Evolutionary conservation across 2,113 vertebrate genomes (phyloP).

Genomic region (Oreochromis spilurus): DNA sequence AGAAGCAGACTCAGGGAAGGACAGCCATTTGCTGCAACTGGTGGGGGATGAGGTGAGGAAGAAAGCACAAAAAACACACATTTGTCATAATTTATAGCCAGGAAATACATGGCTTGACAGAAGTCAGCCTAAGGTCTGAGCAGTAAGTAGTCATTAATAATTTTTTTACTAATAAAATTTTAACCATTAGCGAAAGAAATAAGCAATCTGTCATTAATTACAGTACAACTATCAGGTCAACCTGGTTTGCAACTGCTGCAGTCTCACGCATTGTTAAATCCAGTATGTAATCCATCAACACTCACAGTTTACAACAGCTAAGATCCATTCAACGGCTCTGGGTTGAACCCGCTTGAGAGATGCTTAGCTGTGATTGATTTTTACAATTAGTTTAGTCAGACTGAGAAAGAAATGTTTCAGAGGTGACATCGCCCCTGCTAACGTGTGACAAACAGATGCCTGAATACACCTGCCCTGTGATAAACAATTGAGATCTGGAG

Average conservation of each 20-base stretch:
- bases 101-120: too few species aligned
- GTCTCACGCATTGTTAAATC: background rate
- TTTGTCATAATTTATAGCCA: background rate
- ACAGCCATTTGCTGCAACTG: background rate
- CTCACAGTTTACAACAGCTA: background rate
- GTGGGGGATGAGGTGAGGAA: background rate
- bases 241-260: background rate
- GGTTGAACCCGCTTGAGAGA: background rate
- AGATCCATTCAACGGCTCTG: background rate
- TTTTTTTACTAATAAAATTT: background rate
- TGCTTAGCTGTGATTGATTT: background rate
- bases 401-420: background rate
- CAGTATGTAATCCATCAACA: background rate
- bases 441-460: background rate
- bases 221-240: background rate
- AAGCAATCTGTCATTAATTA: background rate
- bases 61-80: background rate
- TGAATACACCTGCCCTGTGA: background rate
- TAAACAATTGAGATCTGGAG: background rate
- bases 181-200: background rate
- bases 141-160: background rate
- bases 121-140: background rate
- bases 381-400: background rate
- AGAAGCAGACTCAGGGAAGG: background rate
- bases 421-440: background rate